Evolutionary conservation across 2,113 vertebrate genomes (phyloP).

Genomic region (Larimichthys crocea): DNA sequence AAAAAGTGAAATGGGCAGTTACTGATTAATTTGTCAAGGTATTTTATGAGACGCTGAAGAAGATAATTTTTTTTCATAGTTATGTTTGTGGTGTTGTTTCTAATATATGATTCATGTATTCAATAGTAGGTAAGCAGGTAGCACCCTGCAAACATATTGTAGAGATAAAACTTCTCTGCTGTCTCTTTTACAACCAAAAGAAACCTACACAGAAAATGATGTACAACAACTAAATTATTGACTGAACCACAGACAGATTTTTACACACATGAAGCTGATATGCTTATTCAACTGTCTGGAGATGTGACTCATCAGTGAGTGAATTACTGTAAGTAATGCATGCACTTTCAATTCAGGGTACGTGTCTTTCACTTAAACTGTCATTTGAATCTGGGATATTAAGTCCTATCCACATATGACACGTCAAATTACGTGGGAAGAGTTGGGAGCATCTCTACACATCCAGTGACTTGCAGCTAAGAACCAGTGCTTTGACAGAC

Average conservation of each 20-base stretch:
- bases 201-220: background rate
- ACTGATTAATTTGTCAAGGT: background rate
- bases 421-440: background rate
- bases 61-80: background rate
- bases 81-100: background rate
- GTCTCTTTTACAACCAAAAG: background rate
- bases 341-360: background rate
- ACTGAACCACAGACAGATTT: background rate
- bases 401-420: background rate
- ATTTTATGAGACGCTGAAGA: background rate
- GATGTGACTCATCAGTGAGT: background rate
- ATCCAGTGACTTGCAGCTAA: background rate
- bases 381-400: background rate
- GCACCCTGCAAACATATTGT: background rate
- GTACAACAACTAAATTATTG: background rate
- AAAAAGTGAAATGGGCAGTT: background rate
- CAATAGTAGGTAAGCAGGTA: background rate
- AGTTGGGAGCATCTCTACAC: background rate
- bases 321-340: background rate
- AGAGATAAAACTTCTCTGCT: background rate
- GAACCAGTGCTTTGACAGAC: background rate
- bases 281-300: background rate
- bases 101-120: background rate
- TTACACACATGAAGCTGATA: background rate
- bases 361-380: background rate